Conservation (phyloP, 2,888 invertebrate species). For the Ariolimax columbianus region DNA sequence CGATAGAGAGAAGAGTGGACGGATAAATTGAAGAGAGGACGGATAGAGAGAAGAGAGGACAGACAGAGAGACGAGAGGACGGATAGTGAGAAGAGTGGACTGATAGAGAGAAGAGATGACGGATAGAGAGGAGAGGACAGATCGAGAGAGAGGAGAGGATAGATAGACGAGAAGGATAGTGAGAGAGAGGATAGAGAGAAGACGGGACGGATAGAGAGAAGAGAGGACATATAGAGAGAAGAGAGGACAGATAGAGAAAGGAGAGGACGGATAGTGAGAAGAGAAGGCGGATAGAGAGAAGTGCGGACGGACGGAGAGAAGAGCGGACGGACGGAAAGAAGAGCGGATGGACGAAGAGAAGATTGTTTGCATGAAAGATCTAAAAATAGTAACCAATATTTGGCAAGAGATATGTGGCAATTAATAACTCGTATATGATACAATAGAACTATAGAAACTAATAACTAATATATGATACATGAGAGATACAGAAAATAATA, state of each 20-base stretch:
- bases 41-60: background rate
- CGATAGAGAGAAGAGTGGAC: background rate
- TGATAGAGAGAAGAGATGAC: background rate
- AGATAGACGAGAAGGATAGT: background rate
- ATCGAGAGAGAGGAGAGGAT: background rate
- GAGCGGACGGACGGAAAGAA: background rate
- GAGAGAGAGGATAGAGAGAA: background rate
- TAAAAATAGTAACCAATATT: too few species aligned
- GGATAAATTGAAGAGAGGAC: slow-evolving; percentile 1
- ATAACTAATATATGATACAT: too few species aligned
- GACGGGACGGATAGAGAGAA: too few species aligned
- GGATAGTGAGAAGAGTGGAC: background rate
- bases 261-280: background rate
- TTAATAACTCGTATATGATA: too few species aligned
- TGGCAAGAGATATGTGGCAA: too few species aligned
- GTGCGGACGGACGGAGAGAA: background rate
- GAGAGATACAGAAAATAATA: too few species aligned
- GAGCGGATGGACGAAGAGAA: background rate
- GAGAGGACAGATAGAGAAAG: background rate
- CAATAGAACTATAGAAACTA: too few species aligned
- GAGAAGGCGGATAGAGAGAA: background rate
- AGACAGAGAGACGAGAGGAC: background rate
- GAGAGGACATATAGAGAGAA: background rate
- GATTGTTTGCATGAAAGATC: background rate
- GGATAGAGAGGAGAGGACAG: background rate